Evolutionary conservation across 2,888 invertebrate species (phyloP).

Genomic region (Aleiodes leptofemur): DNA sequence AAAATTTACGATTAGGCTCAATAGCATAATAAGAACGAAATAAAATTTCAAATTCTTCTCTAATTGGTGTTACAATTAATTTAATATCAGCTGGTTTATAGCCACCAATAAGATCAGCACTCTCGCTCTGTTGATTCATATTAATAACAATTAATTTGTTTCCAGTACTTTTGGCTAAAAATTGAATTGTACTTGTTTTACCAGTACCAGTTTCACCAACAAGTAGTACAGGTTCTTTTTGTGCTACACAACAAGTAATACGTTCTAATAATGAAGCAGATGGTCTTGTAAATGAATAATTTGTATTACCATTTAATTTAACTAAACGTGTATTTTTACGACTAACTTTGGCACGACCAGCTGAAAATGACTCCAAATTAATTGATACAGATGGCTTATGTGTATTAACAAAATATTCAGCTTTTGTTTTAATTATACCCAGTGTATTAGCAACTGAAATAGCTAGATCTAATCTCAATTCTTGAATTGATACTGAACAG

Average conservation of each 20-base stretch:
- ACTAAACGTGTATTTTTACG: slow-evolving; percentile 60
- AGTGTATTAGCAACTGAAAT: slow-evolving; percentile 87
- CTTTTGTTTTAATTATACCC: slow-evolving; percentile 88
- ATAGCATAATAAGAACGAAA: slow-evolving; percentile 87
- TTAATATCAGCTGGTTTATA: slow-evolving; percentile 96
- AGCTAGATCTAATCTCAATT: slow-evolving; percentile 82
- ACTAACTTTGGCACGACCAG: slow-evolving; percentile 81
- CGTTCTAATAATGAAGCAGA: slow-evolving; percentile 90
- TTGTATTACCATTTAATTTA: slow-evolving; percentile 75
- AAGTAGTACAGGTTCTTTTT: slow-evolving; percentile 92
- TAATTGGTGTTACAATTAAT: slow-evolving; percentile 87
- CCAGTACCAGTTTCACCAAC: slow-evolving; percentile 99
- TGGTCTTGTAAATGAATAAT: slow-evolving; percentile 90
- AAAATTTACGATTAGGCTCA: slow-evolving; percentile 88
- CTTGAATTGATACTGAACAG: slow-evolving; percentile 81
- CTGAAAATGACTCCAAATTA: slow-evolving; percentile 79
- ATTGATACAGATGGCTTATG: slow-evolving; percentile 87
- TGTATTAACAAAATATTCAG: slow-evolving; percentile 86
- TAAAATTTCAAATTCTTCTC: slow-evolving; percentile 87
- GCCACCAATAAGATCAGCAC: slow-evolving; percentile 96
- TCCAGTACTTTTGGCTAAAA: slow-evolving; percentile 88
- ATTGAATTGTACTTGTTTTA: slow-evolving; percentile 96
- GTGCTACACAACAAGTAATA: slow-evolving; percentile 88
- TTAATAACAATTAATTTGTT: slow-evolving; percentile 95
- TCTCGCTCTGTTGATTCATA: slow-evolving; percentile 99